Evolutionary conservation across 2,113 vertebrate genomes (phyloP).

Genomic region (Lycaon pictus): DNA sequence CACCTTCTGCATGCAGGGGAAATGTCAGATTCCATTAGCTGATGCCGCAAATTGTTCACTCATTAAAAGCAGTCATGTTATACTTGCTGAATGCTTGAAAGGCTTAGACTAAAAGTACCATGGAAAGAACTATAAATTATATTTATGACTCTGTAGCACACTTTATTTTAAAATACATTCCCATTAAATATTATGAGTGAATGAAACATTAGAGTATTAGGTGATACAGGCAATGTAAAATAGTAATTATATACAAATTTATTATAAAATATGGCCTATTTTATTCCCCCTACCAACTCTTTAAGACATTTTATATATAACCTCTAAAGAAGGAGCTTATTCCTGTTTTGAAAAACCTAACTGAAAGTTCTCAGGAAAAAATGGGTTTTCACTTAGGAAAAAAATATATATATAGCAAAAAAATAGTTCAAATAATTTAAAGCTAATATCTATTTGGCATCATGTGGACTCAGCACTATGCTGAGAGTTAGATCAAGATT

Average conservation of each 20-base stretch:
- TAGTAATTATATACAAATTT: slow-evolving; percentile 33
- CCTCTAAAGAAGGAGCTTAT: not conserved
- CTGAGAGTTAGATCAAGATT: slow-evolving; percentile 14
- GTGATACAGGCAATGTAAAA: slow-evolving; percentile 25
- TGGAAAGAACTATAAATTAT: slow-evolving; percentile 58
- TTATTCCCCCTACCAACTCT: slow-evolving; percentile 5
- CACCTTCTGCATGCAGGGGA: not conserved
- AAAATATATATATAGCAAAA: not conserved
- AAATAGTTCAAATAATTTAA: not conserved
- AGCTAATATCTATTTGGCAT: not conserved
- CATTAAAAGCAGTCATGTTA: not conserved
- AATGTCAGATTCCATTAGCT: not conserved
- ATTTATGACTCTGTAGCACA: not conserved
- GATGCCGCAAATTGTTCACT: slow-evolving; percentile 20
- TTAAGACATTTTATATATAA: slow-evolving; percentile 19
- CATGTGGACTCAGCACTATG: not conserved
- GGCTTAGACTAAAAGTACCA: slow-evolving; percentile 30
- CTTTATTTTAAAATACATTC: slow-evolving; percentile 54
- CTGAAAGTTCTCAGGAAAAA: slow-evolving; percentile 17
- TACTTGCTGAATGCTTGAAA: slow-evolving; percentile 28
- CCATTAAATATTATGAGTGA: slow-evolving; percentile 41
- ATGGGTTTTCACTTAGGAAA: not conserved
- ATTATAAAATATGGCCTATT: slow-evolving; percentile 28
- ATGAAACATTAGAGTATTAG: not conserved
- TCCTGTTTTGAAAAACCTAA: slow-evolving; percentile 7